phyloP scores from a whole-genome alignment of 2,888 invertebrate genomes.

The Sarcophaga variegata region DNA sequence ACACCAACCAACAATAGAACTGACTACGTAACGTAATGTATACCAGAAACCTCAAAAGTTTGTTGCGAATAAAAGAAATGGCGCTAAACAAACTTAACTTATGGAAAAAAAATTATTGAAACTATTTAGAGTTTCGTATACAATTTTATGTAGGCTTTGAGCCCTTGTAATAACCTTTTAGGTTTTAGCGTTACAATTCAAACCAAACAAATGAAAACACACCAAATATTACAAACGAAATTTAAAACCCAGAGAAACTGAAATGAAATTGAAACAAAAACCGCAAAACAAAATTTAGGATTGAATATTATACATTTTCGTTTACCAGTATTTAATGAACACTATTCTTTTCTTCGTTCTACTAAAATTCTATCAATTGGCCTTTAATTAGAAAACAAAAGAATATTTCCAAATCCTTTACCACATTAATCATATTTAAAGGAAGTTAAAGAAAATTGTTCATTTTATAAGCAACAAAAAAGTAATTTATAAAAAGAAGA shows the following conservation, averaged over 20 bases:
- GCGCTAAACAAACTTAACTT: constrained; percentile 16
- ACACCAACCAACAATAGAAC: constrained; percentile 40
- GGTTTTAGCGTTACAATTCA: constrained; percentile 57
- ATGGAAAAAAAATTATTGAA: constrained; percentile 14
- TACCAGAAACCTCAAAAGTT: constrained; percentile 26
- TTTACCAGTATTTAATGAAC: constrained; percentile 82
- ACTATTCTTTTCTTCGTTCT: constrained; percentile 77
- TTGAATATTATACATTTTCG: constrained; percentile 83
- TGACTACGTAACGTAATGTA: background rate
- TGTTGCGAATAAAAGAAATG: constrained; percentile 3
- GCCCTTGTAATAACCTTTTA: constrained; percentile 18
- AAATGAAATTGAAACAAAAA: constrained; percentile 50
- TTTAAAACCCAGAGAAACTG: background rate
- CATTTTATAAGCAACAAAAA: constrained; percentile 71
- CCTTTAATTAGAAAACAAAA: background rate
- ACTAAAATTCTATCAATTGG: too few relatives aligned
- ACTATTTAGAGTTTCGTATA: constrained; percentile 17
- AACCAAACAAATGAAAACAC: background rate
- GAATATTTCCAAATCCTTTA: constrained; percentile 3
- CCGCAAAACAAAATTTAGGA: constrained; percentile 77
- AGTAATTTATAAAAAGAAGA: constrained; percentile 4
- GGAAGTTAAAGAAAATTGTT: constrained; percentile 77
- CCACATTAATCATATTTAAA: background rate
- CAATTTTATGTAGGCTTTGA: constrained; percentile 43
- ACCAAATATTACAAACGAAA: background rate